Percentiles rank a stretch among this genome's conserved stretches.
phyloP scores from a whole-genome alignment of 64 coral and sea anemone genomes.

The Anthopleura sola region DNA sequence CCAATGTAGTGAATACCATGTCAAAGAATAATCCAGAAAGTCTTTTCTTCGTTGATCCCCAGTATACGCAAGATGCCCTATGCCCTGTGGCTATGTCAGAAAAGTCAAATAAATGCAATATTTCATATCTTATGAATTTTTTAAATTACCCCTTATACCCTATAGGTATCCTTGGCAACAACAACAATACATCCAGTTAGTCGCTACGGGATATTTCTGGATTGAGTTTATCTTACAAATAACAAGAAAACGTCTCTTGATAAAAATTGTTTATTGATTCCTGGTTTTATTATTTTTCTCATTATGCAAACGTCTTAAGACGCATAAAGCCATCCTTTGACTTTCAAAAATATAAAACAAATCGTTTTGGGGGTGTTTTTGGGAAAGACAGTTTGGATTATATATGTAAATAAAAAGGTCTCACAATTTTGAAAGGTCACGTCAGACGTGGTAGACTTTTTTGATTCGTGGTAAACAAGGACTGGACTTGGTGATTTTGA shows the following conservation, averaged over 20 bases:
- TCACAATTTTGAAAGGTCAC: not conserved
- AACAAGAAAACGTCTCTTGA: too few relatives aligned
- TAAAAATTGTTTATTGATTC: not conserved
- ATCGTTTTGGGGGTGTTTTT: not conserved
- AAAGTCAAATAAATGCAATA: conserved; percentile 1
- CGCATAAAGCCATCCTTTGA: not conserved
- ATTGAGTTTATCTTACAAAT: too few relatives aligned
- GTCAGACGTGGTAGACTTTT: not conserved
- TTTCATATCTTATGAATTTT: not conserved
- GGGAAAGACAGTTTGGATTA: not conserved
- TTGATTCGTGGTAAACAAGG: not conserved
- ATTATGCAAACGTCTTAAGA: not conserved
- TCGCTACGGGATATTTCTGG: not conserved
- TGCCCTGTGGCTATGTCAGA: not conserved
- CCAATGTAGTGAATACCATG: not conserved
- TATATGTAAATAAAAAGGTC: not conserved
- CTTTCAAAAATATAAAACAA: not conserved
- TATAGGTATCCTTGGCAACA: not conserved
- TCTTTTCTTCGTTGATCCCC: not conserved
- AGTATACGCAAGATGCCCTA: not conserved
- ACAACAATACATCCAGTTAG: not conserved
- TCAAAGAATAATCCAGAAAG: not conserved
- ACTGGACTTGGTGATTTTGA: not conserved
- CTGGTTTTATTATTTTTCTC: not conserved
- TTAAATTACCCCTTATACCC: not conserved